These are phyloP conservation scores for Mesoclemmys tuberculata DNA, from an alignment of 2,113 vertebrate genomes.

Conservation along the genomic window DNA sequence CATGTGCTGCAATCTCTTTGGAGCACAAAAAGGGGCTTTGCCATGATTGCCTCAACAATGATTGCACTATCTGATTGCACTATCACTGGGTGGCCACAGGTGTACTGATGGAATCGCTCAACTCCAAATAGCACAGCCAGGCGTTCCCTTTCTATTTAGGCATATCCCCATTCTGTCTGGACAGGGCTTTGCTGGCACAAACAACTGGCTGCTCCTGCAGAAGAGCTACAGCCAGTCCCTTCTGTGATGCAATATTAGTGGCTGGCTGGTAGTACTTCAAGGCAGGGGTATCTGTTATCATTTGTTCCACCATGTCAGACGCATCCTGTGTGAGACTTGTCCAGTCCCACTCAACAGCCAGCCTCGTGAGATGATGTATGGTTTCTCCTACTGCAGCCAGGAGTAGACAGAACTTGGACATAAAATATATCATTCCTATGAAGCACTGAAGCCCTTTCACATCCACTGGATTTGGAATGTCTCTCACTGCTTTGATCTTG, in stretches of 20 bases:
- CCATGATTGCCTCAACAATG: neutral
- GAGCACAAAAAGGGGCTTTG: neutral
- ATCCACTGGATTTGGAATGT: neutral
- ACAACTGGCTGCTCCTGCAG: neutral
- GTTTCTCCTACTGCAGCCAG: neutral
- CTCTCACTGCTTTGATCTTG: neutral
- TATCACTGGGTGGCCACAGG: neutral
- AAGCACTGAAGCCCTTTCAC: neutral
- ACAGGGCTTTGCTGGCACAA: neutral
- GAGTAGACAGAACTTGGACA: neutral
- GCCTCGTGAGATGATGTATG: neutral
- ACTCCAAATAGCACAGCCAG: neutral
- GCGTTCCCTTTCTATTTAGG: neutral
- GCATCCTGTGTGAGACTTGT: neutral
- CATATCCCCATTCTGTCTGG: neutral
- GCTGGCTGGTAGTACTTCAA: neutral
- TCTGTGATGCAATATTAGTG: neutral
- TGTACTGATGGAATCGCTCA: neutral
- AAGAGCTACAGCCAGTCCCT: neutral
- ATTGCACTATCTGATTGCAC: neutral
- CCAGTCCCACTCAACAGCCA: neutral
- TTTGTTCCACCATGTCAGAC: neutral
- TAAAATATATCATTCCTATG: neutral
- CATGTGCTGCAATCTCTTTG: neutral
- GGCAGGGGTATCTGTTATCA: neutral